A percentile compares a stretch with the other conserved stretches of the same genome.
These are phyloP conservation scores for Venustaconcha ellipsiformis DNA, from an alignment of 1,140 invertebrate species.

Conservation along the genomic window DNA sequence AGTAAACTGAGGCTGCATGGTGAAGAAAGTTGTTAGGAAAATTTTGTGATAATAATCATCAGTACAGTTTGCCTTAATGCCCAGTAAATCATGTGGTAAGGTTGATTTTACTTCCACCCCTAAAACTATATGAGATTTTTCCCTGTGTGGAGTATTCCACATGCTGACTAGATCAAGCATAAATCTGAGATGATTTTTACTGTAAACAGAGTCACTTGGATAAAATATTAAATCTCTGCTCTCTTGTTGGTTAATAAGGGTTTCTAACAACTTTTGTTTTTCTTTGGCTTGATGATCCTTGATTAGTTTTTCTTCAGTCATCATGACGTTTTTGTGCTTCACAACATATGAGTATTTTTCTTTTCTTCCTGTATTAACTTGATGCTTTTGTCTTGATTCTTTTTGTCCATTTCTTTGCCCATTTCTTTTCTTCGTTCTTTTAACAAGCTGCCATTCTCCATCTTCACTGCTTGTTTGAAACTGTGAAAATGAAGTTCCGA, in stretches of 20 bases:
- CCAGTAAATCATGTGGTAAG: not conserved
- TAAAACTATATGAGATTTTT: conserved; percentile 16
- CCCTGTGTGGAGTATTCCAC: conserved; percentile 29
- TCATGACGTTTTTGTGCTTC: too few relatives aligned
- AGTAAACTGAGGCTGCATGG: conserved; percentile 7
- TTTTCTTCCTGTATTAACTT: too few relatives aligned
- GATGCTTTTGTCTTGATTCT: too few relatives aligned
- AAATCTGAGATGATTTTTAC: conserved; percentile 4
- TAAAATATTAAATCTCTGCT: conserved; percentile 9
- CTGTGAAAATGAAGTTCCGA: too few relatives aligned
- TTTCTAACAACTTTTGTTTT: too few relatives aligned
- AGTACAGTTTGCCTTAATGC: conserved; percentile 1
- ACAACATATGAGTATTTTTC: too few relatives aligned
- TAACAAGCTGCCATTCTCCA: too few relatives aligned
- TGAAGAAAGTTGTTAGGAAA: conserved; percentile 9
- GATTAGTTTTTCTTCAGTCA: too few relatives aligned
- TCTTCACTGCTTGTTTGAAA: too few relatives aligned
- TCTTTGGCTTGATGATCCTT: too few relatives aligned
- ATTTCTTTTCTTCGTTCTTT: too few relatives aligned
- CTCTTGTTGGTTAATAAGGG: not conserved
- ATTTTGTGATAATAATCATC: not conserved
- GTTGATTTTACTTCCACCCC: conserved; percentile 4
- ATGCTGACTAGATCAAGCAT: conserved; percentile 15
- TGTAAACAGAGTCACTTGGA: not conserved
- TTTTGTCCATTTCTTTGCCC: too few relatives aligned